Evolutionary conservation across 2,888 invertebrate species (phyloP).

Genomic region (Nysson spinosus): DNA sequence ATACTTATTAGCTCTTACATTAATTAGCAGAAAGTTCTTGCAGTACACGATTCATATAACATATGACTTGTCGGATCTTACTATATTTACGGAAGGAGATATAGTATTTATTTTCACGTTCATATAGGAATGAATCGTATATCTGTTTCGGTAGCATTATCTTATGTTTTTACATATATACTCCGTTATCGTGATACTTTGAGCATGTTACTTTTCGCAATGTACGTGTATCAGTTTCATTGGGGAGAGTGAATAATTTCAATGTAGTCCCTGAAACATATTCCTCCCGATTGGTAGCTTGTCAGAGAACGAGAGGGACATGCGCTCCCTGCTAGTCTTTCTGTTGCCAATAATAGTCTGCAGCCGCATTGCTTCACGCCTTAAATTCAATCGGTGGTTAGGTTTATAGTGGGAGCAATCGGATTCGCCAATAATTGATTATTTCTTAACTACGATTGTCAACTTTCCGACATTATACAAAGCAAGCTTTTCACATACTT

Average conservation of each 20-base stretch:
- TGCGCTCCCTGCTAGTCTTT: conserved; percentile 26
- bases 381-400: conserved; percentile 20
- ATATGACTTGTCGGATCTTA: no score
- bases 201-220: not conserved
- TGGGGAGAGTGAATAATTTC: conserved; percentile 45
- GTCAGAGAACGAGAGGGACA: conserved; percentile 19
- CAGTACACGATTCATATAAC: no score
- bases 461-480: no score
- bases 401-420: conserved; percentile 21
- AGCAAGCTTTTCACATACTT: no score
- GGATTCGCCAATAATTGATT: conserved; percentile 17
- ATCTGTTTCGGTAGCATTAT: not conserved
- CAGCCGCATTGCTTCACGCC: conserved; percentile 27
- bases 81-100: no score
- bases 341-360: conserved; percentile 51
- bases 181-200: not conserved
- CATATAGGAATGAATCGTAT: no score
- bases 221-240: conserved; percentile 23
- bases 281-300: conserved; percentile 18
- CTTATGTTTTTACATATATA: not conserved
- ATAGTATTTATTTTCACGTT: no score
- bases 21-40: no score
- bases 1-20: no score
- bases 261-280: conserved; percentile 44
- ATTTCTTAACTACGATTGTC: not conserved